phyloP scores from a whole-genome alignment of 1,140 invertebrate species.

The Cydia amplana region DNA sequence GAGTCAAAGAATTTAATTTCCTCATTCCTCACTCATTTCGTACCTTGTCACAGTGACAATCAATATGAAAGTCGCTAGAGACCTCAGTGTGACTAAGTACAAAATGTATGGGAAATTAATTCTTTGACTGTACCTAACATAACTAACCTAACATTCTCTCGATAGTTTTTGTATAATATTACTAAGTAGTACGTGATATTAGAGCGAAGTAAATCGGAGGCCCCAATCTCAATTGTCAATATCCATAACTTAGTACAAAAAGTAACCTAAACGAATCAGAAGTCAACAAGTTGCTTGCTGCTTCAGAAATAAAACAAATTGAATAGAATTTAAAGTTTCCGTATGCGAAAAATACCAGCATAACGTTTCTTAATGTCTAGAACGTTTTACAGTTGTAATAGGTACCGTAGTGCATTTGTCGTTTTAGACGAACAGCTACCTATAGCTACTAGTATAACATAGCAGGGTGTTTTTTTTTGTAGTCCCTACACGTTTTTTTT shows the following conservation, averaged over 20 bases:
- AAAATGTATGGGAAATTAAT: too few relatives aligned
- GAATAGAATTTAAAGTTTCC: neutral
- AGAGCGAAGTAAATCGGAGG: slow-evolving; percentile 18
- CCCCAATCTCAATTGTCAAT: slow-evolving; percentile 22
- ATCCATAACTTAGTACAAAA: slow-evolving; percentile 15
- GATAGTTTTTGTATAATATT: slow-evolving; percentile 3
- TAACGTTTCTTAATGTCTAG: neutral
- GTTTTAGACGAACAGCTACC: too few relatives aligned
- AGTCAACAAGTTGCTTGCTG: slow-evolving; percentile 14
- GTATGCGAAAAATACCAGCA: neutral
- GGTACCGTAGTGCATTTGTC: neutral
- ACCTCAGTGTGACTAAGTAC: too few relatives aligned
- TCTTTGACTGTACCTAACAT: too few relatives aligned
- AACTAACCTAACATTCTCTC: neutral
- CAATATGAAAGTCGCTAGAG: too few relatives aligned
- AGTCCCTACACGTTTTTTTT: too few relatives aligned
- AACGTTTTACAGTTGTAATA: neutral
- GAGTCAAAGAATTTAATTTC: too few relatives aligned
- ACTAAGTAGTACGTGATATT: slow-evolving; percentile 16
- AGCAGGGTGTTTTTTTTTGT: too few relatives aligned
- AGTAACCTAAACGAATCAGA: slow-evolving; percentile 11
- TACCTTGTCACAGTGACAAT: too few relatives aligned
- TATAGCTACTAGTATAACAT: too few relatives aligned
- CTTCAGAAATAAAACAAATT: slow-evolving; percentile 1
- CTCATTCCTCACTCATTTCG: too few relatives aligned